Base-by-base conservation (phyloP, 2,113 vertebrate genomes). In the Amphilophus citrinellus region DNA sequence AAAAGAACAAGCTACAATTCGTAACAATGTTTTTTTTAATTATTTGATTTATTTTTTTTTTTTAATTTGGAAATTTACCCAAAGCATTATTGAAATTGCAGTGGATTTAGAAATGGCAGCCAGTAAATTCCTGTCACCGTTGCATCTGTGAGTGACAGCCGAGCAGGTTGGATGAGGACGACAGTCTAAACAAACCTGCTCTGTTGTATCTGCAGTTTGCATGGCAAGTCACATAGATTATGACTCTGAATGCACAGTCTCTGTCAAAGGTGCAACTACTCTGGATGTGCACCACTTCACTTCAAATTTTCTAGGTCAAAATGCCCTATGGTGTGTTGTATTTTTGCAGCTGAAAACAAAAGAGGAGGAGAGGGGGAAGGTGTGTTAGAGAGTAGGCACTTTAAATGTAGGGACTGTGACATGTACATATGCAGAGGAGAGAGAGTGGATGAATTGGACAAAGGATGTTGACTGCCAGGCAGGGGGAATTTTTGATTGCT, bases 101-200 rank as follows among this genome's bases (percentile, higher is more conserved):
- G 24, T 73, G 18, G 47, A 32, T 50, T 53, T 53, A 53, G 13
- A 73, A 32, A 71, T 71, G 44, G 6, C 66, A 53, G 17, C 10
- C 66, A 30, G 17, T 73, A 73, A 73, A 73, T 24, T 71, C 66
- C 27, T 73, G 60, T 76, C 61, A 32, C 80, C 42, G 35, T 44
- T 32, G 53, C 2, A 11, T 20, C 6, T 71, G 18, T 83, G 83
- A 79, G 35, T 90, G 86, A 84, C 90, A 76, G 44, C 50, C 59
- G 22, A 44, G 53, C 84, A 77, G 79, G 57, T 76, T 60, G 71
- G 56, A 68, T 85, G 61, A 81, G 85, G 42, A 62, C 15, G 35
- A 24, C 57, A 11, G 20, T 62, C 56, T 84, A 63, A 76, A 60
- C 82, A 84, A 89, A 91, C 85, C 66, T 77, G 83, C 56, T 86